phyloP scores from a whole-genome alignment of 2,888 invertebrate genomes.

The Helleia helle region DNA sequence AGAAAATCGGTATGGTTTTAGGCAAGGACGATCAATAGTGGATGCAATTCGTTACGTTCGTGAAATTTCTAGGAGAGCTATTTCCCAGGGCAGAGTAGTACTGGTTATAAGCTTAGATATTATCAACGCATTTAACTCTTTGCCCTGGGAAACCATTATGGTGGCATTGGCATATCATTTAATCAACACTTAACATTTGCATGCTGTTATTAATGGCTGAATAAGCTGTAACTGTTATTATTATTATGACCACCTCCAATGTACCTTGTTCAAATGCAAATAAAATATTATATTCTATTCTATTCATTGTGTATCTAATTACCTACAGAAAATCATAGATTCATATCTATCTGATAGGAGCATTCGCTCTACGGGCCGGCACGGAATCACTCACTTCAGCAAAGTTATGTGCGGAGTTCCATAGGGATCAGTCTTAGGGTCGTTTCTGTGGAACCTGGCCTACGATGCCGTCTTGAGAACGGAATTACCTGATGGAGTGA shows the following conservation, averaged over 20 bases:
- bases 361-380: conserved; percentile 3
- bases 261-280: too few relatives aligned
- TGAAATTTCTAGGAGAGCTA: conserved; percentile 9
- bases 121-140: too few relatives aligned
- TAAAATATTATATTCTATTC: too few relatives aligned
- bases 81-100: conserved; percentile 14
- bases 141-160: conserved; percentile 22
- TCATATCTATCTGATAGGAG: conserved; percentile 12
- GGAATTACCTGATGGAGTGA: conserved; percentile 1
- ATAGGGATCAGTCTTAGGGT: conserved; percentile 17
- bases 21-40: too few relatives aligned
- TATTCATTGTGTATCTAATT: conserved; percentile 20
- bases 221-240: too few relatives aligned
- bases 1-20: too few relatives aligned
- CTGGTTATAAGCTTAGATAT: conserved; percentile 22
- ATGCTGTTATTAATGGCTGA: too few relatives aligned
- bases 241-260: too few relatives aligned
- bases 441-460: conserved; percentile 18
- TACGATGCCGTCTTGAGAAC: conserved; percentile 15
- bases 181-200: too few relatives aligned
- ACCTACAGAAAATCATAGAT: conserved; percentile 12
- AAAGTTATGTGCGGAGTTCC: conserved; percentile 12
- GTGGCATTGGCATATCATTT: conserved; percentile 19
- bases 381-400: background rate
- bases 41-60: too few relatives aligned